Conservation (phyloP, 2,888 invertebrate genomes). For the Cylloceria caligata region DNA sequence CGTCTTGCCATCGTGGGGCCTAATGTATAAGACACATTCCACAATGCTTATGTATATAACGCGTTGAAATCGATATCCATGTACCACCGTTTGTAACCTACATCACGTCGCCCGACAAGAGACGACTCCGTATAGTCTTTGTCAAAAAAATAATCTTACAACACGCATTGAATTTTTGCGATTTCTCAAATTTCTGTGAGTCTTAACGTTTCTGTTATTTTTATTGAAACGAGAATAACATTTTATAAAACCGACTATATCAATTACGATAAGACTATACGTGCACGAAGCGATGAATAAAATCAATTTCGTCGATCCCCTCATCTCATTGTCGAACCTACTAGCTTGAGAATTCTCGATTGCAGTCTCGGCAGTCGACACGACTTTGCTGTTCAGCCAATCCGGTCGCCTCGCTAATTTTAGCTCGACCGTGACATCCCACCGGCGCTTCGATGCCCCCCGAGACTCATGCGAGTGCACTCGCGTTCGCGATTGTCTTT, state of each 20-base stretch:
- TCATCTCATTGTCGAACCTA: slow-evolving; percentile 40
- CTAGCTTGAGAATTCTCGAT: slow-evolving; percentile 40
- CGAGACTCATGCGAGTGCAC: slow-evolving; percentile 57
- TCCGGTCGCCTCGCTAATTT: slow-evolving; percentile 84
- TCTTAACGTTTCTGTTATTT: not conserved
- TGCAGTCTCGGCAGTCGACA: slow-evolving; percentile 35
- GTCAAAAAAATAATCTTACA: slow-evolving; percentile 25
- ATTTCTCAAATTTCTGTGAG: not conserved
- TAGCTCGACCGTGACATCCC: slow-evolving; percentile 84
- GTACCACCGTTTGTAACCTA: slow-evolving; percentile 82
- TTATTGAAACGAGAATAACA: no score
- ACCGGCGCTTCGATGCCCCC: slow-evolving; percentile 73
- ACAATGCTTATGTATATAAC: slow-evolving; percentile 79
- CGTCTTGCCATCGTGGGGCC: slow-evolving; percentile 64
- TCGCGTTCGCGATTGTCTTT: slow-evolving; percentile 76
- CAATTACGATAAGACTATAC: not conserved
- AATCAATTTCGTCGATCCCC: slow-evolving; percentile 38
- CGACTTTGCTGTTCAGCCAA: slow-evolving; percentile 72
- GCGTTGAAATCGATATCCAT: slow-evolving; percentile 83
- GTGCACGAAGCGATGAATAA: not conserved
- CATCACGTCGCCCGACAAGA: slow-evolving; percentile 72
- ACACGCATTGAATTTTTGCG: not conserved
- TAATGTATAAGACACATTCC: slow-evolving; percentile 81
- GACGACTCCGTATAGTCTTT: slow-evolving; percentile 73
- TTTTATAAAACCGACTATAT: no score